These are phyloP conservation scores for Falco columbarius DNA, from an alignment of 2,797 vertebrate genomes.

Conservation along the genomic window DNA sequence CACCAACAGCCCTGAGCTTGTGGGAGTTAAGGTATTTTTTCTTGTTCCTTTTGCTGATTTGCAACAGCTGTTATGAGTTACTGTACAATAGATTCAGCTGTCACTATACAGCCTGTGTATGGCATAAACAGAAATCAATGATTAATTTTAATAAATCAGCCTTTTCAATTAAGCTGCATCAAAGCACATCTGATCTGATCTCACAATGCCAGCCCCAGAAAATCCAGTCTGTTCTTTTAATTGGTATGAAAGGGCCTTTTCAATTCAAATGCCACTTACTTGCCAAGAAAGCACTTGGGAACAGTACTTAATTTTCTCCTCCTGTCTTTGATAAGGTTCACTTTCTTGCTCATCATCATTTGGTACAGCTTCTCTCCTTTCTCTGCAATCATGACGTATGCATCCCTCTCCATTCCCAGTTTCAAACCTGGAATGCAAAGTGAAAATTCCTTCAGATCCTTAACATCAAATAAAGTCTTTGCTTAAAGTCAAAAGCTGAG, in stretches of 20 bases:
- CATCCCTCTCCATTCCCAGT: constrained; percentile 96
- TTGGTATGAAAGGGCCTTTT: constrained; percentile 38
- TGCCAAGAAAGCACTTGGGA: constrained; percentile 98
- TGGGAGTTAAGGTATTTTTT: background rate
- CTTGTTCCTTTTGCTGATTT: background rate
- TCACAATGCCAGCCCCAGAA: constrained; percentile 57
- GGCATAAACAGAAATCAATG: background rate
- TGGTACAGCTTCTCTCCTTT: constrained; percentile 99
- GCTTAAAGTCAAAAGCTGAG: background rate
- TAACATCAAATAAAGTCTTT: background rate
- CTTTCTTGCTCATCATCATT: constrained; percentile 96
- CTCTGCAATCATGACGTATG: constrained; percentile 97
- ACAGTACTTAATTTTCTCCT: constrained; percentile 95
- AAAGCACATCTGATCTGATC: constrained; percentile 31
- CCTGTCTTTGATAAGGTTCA: constrained; percentile 94
- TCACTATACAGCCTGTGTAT: background rate
- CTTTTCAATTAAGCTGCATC: constrained; percentile 44
- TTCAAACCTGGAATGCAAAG: constrained; percentile 85
- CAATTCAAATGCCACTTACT: constrained; percentile 85
- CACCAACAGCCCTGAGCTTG: background rate
- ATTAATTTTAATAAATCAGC: constrained; percentile 48
- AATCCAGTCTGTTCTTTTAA: constrained; percentile 43
- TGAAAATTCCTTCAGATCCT: background rate
- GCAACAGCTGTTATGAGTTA: background rate
- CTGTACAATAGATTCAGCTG: background rate